phyloP scores from a whole-genome alignment of 2,113 vertebrate species.

The Eretmochelys imbricata region DNA sequence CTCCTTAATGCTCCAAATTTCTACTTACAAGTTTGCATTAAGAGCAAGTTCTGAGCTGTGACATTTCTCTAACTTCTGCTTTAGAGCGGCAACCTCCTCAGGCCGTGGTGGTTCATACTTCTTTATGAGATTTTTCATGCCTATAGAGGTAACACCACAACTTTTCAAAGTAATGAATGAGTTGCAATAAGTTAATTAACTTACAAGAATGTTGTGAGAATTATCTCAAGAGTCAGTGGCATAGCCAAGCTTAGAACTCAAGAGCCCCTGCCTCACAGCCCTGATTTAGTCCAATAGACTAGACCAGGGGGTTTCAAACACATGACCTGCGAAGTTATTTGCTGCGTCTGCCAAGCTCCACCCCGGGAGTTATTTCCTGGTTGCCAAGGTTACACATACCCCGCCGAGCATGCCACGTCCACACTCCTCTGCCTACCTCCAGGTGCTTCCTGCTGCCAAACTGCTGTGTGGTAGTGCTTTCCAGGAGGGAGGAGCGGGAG shows the following conservation, averaged over 20 bases:
- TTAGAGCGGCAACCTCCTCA: conserved; percentile 86
- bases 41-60: conserved; percentile 85
- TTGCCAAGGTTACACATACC: no score
- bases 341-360: no score
- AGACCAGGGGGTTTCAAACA: neutral
- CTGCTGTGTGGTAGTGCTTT: no score
- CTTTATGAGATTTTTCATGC: conserved; percentile 90
- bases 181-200: neutral
- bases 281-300: neutral
- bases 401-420: no score
- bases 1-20: neutral
- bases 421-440: no score
- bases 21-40: conserved; percentile 84
- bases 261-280: neutral
- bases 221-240: neutral
- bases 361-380: no score
- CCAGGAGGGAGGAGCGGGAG: no score
- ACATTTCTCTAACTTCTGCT: conserved; percentile 92
- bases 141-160: conserved; percentile 67
- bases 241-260: neutral
- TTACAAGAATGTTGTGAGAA: neutral
- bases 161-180: neutral
- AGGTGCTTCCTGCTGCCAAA: no score
- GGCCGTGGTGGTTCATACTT: conserved; percentile 88
- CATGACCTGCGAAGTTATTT: no score